Evolutionary conservation across 1,140 invertebrate genomes (phyloP).

Genomic region (Aricia agestis): DNA sequence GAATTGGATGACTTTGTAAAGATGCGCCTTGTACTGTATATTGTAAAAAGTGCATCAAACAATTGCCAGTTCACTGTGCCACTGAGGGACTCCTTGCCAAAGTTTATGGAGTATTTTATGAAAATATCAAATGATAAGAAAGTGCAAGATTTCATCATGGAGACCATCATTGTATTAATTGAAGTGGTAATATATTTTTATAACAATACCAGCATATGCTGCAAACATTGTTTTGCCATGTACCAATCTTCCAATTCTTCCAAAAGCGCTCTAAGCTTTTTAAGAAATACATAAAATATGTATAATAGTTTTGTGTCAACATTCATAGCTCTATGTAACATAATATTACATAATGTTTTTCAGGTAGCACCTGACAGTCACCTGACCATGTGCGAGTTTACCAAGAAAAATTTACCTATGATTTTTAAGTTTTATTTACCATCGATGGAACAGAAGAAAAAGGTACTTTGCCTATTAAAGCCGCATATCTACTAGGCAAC

Average conservation of each 20-base stretch:
- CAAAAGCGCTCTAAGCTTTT: too few relatives aligned
- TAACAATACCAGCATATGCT: background rate
- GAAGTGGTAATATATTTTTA: constrained; percentile 45
- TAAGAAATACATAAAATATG: too few relatives aligned
- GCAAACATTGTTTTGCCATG: too few relatives aligned
- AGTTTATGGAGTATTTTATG: constrained; percentile 44
- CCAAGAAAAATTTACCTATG: constrained; percentile 43
- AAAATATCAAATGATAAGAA: constrained; percentile 50
- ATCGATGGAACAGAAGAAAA: constrained; percentile 55
- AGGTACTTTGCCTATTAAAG: constrained; percentile 38
- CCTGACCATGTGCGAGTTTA: constrained; percentile 51
- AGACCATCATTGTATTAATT: constrained; percentile 49
- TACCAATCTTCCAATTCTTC: too few relatives aligned
- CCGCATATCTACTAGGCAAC: background rate
- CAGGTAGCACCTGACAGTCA: constrained; percentile 53
- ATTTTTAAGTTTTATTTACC: constrained; percentile 57
- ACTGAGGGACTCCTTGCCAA: constrained; percentile 45
- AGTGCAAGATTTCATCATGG: constrained; percentile 52
- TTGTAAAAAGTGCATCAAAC: constrained; percentile 48
- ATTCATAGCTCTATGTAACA: background rate
- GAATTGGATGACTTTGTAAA: constrained; percentile 52
- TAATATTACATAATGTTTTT: constrained; percentile 34
- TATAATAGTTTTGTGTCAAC: background rate
- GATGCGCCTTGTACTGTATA: constrained; percentile 44
- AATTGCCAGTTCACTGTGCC: constrained; percentile 48